These are phyloP conservation scores for Parazoanthus swiftii DNA, from an alignment of 92 coral and sea anemone genomes.

Conservation along the genomic window DNA sequence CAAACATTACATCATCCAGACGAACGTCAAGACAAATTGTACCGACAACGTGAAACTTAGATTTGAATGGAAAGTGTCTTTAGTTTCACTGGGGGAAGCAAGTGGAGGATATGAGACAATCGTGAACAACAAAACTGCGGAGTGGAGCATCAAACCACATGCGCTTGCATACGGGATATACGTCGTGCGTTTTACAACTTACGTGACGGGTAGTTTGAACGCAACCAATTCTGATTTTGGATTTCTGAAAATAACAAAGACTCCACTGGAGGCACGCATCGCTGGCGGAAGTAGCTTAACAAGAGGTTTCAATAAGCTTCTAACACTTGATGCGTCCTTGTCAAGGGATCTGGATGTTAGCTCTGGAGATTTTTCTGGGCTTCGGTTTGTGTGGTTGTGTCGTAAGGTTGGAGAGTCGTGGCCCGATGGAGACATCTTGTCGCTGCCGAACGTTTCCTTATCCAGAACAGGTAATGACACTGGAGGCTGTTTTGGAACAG, in stretches of 20 bases:
- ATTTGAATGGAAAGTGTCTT: constrained; percentile 38
- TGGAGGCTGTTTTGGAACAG: constrained; percentile 82
- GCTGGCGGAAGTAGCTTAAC: constrained; percentile 36
- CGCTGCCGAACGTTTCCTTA: constrained; percentile 12
- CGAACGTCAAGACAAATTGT: constrained; percentile 39
- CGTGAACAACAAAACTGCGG: constrained; percentile 36
- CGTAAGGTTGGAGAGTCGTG: constrained; percentile 6
- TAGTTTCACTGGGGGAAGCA: neutral
- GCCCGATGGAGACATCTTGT: constrained; percentile 1
- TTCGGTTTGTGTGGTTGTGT: constrained; percentile 34
- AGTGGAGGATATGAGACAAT: constrained; percentile 1
- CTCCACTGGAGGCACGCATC: constrained; percentile 47
- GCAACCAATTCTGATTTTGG: constrained; percentile 39
- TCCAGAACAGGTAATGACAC: constrained; percentile 1
- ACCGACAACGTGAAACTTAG: constrained; percentile 10
- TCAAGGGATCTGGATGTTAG: constrained; percentile 47
- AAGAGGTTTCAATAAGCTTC: constrained; percentile 34
- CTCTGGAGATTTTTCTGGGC: neutral
- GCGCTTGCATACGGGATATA: constrained; percentile 35
- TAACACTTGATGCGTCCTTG: constrained; percentile 28
- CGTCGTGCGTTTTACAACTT: constrained; percentile 19
- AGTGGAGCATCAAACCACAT: constrained; percentile 39
- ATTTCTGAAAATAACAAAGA: constrained; percentile 30
- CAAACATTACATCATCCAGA: constrained; percentile 57
- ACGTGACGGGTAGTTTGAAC: constrained; percentile 32